A percentile compares a stretch with the other conserved stretches of the same genome.
Evolutionary conservation across 2,888 invertebrate genomes (phyloP).

Genomic region (Sinotaia quadrata): DNA sequence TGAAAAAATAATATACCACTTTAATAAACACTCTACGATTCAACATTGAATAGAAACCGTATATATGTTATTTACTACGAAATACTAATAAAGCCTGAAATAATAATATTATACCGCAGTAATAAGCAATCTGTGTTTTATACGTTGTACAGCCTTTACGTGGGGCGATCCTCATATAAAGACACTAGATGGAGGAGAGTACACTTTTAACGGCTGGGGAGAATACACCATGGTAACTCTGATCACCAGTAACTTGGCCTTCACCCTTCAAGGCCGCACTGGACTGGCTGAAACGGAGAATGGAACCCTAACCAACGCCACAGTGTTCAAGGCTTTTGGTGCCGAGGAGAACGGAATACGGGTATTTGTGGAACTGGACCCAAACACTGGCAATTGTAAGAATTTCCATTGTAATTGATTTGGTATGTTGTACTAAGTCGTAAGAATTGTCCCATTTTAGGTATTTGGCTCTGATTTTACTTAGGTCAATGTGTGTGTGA

Average conservation of each 20-base stretch:
- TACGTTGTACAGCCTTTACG: constrained; percentile 5
- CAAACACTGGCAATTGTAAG: constrained; percentile 1
- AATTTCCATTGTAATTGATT: too few relatives aligned
- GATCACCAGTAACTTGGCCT: background rate
- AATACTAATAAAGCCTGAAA: too few relatives aligned
- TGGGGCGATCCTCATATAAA: constrained; percentile 45
- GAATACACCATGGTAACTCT: constrained; percentile 35
- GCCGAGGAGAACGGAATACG: constrained; percentile 11
- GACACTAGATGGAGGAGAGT: constrained; percentile 35
- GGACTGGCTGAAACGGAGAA: constrained; percentile 12
- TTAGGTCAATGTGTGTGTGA: too few relatives aligned
- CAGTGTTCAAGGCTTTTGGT: constrained; percentile 10
- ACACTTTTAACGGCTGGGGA: constrained; percentile 45
- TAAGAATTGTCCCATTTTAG: too few relatives aligned
- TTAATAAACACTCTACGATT: too few relatives aligned
- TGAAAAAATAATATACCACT: too few relatives aligned
- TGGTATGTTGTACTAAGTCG: too few relatives aligned
- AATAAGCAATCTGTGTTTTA: too few relatives aligned
- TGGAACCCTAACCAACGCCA: constrained; percentile 18
- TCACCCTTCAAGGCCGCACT: constrained; percentile 34
- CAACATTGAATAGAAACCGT: too few relatives aligned
- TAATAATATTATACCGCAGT: too few relatives aligned
- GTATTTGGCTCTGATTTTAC: too few relatives aligned
- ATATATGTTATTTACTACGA: too few relatives aligned
- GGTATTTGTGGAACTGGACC: constrained; percentile 4